Conservation (phyloP, 2,113 vertebrate species). For the Elaphurus davidianus region DNA sequence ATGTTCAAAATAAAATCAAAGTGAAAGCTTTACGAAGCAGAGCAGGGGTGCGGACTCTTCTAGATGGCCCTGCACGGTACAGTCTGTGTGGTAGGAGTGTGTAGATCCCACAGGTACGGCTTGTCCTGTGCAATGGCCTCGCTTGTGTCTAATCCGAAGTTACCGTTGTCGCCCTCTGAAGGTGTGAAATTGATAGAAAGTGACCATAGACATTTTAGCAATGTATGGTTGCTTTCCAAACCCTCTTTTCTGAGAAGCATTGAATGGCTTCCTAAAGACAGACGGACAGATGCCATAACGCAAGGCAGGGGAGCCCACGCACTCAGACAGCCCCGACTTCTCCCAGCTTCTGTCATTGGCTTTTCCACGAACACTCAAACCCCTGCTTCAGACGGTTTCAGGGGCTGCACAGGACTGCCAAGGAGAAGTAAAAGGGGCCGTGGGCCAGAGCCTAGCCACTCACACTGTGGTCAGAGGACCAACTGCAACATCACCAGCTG, state of each 20-base stretch:
- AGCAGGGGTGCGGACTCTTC: neutral
- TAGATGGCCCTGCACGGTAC: neutral
- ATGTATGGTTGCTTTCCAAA: slow-evolving; percentile 11
- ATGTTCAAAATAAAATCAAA: neutral
- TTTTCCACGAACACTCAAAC: neutral
- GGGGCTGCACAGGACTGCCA: neutral
- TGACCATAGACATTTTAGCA: neutral
- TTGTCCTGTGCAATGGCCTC: neutral
- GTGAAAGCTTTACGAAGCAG: neutral
- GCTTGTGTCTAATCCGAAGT: neutral
- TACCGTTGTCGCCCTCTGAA: neutral
- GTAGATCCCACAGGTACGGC: too few species aligned
- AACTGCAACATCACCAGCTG: rapidly evolving
- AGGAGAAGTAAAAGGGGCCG: neutral
- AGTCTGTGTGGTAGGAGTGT: neutral
- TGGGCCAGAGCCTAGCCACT: neutral
- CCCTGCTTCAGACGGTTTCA: neutral
- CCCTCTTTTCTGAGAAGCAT: slow-evolving; percentile 9
- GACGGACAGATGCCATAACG: neutral
- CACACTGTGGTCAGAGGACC: neutral
- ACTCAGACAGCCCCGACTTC: neutral
- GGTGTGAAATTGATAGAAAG: neutral
- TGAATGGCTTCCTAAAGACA: slow-evolving; percentile 39
- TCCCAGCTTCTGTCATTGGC: neutral
- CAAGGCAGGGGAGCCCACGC: neutral